A percentile compares a stretch with the other conserved stretches of the same genome.
Conservation (phyloP, 2,888 invertebrate genomes). For the Hesperia comma region DNA sequence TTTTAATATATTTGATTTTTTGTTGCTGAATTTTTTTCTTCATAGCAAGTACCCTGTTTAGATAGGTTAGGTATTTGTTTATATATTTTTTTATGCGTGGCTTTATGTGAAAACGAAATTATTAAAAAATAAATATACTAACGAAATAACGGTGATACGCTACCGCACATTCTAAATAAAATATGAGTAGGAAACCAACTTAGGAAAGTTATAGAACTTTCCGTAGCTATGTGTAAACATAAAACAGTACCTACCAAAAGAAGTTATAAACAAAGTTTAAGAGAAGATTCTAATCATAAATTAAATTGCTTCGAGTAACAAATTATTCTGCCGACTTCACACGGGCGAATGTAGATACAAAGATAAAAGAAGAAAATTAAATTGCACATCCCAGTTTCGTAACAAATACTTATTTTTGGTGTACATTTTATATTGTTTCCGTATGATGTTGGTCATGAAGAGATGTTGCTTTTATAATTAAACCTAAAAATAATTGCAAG, state of each 20-base stretch:
- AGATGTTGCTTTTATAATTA: neutral
- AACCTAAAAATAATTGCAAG: neutral
- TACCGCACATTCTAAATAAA: too few relatives aligned
- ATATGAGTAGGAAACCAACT: too few relatives aligned
- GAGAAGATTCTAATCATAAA: slow-evolving; percentile 22
- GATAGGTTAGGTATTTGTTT: too few relatives aligned
- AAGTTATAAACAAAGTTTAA: slow-evolving; percentile 25
- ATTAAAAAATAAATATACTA: too few relatives aligned
- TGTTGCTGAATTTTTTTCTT: too few relatives aligned
- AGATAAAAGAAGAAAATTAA: slow-evolving; percentile 34
- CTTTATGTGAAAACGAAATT: too few relatives aligned
- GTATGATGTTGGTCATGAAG: neutral
- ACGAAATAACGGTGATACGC: too few relatives aligned
- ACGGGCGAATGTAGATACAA: slow-evolving; percentile 14
- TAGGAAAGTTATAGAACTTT: neutral
- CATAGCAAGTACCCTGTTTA: too few relatives aligned
- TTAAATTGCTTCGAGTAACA: slow-evolving; percentile 25
- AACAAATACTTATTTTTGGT: slow-evolving; percentile 11
- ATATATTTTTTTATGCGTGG: too few relatives aligned
- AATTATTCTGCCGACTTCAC: slow-evolving; percentile 19
- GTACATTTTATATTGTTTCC: neutral
- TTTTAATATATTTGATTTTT: too few relatives aligned
- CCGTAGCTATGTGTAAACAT: neutral
- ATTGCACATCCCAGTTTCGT: slow-evolving; percentile 23
- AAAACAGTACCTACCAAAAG: slow-evolving; percentile 24